Evolutionary conservation across 1,140 invertebrate genomes (phyloP).

Genomic region (Aphelinus certus): DNA sequence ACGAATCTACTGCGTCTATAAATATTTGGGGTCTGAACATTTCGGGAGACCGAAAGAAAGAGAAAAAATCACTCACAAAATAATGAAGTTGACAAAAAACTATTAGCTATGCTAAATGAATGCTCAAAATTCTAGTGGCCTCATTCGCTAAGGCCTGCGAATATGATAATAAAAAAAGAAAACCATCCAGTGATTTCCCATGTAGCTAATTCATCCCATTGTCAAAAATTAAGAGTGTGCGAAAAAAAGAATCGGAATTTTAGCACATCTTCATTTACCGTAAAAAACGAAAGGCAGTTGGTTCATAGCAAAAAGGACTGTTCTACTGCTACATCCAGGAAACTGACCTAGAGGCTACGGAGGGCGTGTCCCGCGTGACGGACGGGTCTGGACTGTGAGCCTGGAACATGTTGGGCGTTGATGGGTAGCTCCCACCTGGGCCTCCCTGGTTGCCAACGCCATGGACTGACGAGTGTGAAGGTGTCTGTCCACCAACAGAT

Average conservation of each 20-base stretch:
- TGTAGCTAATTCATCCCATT: no score
- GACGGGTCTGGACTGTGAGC: slow-evolving; percentile 75
- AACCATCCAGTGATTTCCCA: not conserved
- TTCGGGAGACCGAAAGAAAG: slow-evolving; percentile 20
- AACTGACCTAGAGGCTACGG: slow-evolving; percentile 72
- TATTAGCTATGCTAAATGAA: no score
- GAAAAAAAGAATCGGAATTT: slow-evolving; percentile 22
- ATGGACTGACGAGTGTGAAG: slow-evolving; percentile 61
- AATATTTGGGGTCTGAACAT: slow-evolving; percentile 13
- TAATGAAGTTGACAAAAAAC: no score
- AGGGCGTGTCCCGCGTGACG: slow-evolving; percentile 73
- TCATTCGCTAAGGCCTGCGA: not conserved
- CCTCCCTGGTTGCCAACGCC: slow-evolving; percentile 54
- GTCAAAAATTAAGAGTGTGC: not conserved
- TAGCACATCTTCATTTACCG: slow-evolving; percentile 43
- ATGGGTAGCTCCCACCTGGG: slow-evolving; percentile 66
- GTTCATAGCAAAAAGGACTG: slow-evolving; percentile 4
- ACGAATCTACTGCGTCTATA: not conserved
- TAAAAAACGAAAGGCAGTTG: slow-evolving; percentile 37
- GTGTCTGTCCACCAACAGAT: slow-evolving; percentile 58
- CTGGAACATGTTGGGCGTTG: slow-evolving; percentile 72
- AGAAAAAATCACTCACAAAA: no score
- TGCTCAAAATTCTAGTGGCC: no score
- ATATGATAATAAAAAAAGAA: not conserved
- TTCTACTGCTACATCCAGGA: slow-evolving; percentile 57